Evolutionary conservation across 2,113 vertebrate species (phyloP), one percentile per base, ranked within the genome.

Genomic region (Spermophilus dauricus): DNA sequence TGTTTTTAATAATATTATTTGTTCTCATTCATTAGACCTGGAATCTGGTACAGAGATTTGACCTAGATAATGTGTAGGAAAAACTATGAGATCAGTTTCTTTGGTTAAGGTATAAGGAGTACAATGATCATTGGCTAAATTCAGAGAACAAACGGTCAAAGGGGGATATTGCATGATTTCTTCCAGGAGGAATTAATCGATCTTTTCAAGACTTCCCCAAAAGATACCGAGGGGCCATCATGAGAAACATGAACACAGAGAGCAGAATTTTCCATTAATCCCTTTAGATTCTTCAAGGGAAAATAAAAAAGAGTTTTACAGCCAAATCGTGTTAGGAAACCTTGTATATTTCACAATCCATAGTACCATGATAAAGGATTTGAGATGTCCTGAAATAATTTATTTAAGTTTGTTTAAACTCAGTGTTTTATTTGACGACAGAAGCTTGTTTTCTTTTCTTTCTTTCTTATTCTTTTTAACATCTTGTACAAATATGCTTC

Each of bases 1-100:
- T 95, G 34, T 92, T 78, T 95, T 88, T 86, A 94, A 95, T 81
- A 95, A 81, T 84, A 56, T 81, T 90, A 30, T 92, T 72, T 97
- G 73, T 96, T 95, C 34, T 28, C 42, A 48, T 91, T 20, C 51
- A 82, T 75, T 83, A 86, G 75, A 76, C 42, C 76, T 97, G 91
- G 65, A 97, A 65, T 94, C 63, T 77, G 37, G 58, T 37, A 80
- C 2, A 73, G 20, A 26, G 67, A 77, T 95, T 95, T 93, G 76
- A 91, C 58, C 28, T 56, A 93, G 76, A 72, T 90, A 92, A 85
- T 4, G 10, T 18, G 45, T 87, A 91, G 78, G 30, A 70, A 87
- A 93, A 75, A 34, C 9, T 32, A 22, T 4, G 26, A 89, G 17
- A 89, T 10, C 22, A 51, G 18, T 89, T 53, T 58, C 86, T 96